Percentiles rank a stretch among this genome's conserved stretches.
phyloP scores from a whole-genome alignment of 2,888 invertebrate species.

The Pseudolycoriella hygida region DNA sequence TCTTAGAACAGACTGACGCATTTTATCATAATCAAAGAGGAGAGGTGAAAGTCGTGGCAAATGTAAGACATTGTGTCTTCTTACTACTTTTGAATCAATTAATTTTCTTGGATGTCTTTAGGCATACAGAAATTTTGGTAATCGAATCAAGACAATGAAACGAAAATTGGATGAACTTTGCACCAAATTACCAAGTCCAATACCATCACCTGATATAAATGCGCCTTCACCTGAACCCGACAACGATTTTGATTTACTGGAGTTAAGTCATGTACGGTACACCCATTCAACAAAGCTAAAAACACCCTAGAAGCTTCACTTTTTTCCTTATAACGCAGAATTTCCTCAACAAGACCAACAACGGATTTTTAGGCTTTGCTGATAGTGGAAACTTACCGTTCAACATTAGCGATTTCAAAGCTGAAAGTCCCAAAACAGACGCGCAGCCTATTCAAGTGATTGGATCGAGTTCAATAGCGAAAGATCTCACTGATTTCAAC shows the following conservation, averaged over 20 bases:
- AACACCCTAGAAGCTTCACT: too few relatives aligned
- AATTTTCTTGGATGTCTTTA: constrained; percentile 30
- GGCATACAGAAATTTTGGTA: constrained; percentile 91
- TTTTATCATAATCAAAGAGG: constrained; percentile 81
- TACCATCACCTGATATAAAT: constrained; percentile 38
- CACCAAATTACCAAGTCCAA: constrained; percentile 47
- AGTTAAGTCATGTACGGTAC: constrained; percentile 11
- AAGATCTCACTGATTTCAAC: constrained; percentile 26
- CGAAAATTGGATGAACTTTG: constrained; percentile 69
- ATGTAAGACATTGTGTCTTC: too few relatives aligned
- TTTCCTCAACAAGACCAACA: background rate
- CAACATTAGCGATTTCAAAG: constrained; percentile 31
- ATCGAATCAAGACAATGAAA: constrained; percentile 68
- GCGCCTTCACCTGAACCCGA: constrained; percentile 69
- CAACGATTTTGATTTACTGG: constrained; percentile 60
- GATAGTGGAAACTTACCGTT: constrained; percentile 45
- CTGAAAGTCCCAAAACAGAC: constrained; percentile 18
- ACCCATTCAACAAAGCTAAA: too few relatives aligned
- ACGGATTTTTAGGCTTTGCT: constrained; percentile 24
- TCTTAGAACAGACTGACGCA: constrained; percentile 63
- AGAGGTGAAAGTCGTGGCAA: constrained; percentile 90
- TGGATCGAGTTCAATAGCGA: constrained; percentile 34
- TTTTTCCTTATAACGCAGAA: background rate
- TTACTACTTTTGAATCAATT: constrained; percentile 16
- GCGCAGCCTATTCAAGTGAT: constrained; percentile 40